Percentiles rank a stretch among this genome's conserved stretches.
phyloP scores from a whole-genome alignment of 2,888 invertebrate species.

The Caenorhabditis parvicauda region DNA sequence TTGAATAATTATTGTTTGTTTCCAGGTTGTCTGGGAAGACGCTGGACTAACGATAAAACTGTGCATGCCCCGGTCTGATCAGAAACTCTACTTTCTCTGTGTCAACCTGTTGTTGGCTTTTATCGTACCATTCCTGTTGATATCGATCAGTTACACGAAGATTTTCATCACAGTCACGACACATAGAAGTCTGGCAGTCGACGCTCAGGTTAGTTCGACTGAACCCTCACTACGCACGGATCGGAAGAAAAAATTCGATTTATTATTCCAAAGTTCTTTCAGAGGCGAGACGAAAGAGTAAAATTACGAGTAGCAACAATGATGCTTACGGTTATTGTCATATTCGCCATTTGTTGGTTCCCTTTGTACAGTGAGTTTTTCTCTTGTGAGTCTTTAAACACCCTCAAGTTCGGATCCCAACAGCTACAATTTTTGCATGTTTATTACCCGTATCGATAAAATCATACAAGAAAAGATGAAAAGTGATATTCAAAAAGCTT shows the following conservation, averaged over 20 bases:
- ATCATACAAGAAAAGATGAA: too few relatives aligned
- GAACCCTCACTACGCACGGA: not conserved
- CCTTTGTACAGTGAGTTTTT: conserved; percentile 53
- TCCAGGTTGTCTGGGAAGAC: conserved; percentile 24
- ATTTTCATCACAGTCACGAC: conserved; percentile 58
- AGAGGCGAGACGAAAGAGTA: conserved; percentile 57
- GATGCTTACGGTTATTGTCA: conserved; percentile 62
- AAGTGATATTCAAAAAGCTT: too few relatives aligned
- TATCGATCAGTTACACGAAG: conserved; percentile 52
- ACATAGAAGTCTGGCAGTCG: conserved; percentile 59
- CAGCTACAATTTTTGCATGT: too few relatives aligned
- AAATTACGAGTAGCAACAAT: conserved; percentile 61
- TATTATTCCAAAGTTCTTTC: conserved; percentile 7
- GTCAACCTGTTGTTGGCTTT: conserved; percentile 60
- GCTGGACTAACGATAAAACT: conserved; percentile 31
- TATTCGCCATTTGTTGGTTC: conserved; percentile 59
- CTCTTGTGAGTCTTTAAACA: not conserved
- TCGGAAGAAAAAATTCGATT: not conserved
- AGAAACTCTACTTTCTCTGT: conserved; percentile 45
- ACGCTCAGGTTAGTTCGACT: conserved; percentile 47
- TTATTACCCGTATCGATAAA: too few relatives aligned
- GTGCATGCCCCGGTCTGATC: conserved; percentile 48
- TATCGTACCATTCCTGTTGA: conserved; percentile 56
- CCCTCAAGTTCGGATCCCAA: too few relatives aligned
- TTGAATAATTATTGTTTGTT: not conserved